A percentile compares a stretch with the other conserved stretches of the same genome.
Evolutionary conservation across 2,113 vertebrate genomes (phyloP).

Genomic region (Plecturocebus donacophilus): DNA sequence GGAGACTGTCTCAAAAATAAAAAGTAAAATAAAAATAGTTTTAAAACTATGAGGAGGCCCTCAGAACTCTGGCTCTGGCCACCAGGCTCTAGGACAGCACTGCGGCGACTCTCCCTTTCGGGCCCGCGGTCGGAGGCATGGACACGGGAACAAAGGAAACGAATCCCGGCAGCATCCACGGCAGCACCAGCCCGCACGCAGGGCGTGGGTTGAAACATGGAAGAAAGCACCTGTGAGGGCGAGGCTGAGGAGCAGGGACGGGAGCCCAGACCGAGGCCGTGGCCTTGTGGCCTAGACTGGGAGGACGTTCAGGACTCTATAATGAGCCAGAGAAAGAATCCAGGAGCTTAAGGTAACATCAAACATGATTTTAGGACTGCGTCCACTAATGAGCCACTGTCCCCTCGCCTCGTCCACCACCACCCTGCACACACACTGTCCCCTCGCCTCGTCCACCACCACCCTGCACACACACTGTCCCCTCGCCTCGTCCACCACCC

Average conservation of each 20-base stretch:
- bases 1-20: too few relatives aligned
- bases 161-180: background rate
- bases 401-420: too few relatives aligned
- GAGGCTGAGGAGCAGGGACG: too few relatives aligned
- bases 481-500: too few relatives aligned
- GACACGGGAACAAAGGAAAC: background rate
- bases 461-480: too few relatives aligned
- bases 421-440: too few relatives aligned
- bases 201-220: background rate
- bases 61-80: background rate
- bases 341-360: background rate
- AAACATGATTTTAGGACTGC: background rate
- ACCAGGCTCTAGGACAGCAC: too few relatives aligned
- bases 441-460: too few relatives aligned
- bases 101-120: background rate
- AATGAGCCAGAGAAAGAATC: background rate
- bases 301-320: background rate
- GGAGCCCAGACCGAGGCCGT: too few relatives aligned
- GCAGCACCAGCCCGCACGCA: background rate
- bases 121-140: fast-evolving
- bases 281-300: too few relatives aligned
- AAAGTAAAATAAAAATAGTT: background rate
- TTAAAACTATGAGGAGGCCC: background rate
- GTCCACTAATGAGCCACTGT: too few relatives aligned
- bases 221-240: background rate